phyloP scores from a whole-genome alignment of 2,888 invertebrate species.

The Bellardia pandia region DNA sequence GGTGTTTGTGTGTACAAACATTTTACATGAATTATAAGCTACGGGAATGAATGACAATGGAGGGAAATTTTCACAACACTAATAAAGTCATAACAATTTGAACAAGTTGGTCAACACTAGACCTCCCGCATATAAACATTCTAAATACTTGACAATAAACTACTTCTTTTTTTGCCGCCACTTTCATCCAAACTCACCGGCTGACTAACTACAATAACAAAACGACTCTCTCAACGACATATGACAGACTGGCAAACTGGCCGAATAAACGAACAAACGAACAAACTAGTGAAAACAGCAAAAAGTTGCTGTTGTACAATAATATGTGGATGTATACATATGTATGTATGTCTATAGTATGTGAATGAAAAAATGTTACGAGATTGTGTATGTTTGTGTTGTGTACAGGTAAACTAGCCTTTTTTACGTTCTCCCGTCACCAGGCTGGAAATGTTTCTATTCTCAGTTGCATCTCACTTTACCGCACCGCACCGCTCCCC shows the following conservation, averaged over 20 bases:
- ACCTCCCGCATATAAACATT: slow-evolving; percentile 68
- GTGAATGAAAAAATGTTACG: neutral
- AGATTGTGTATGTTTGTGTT: slow-evolving; percentile 1
- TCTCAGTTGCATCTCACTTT: neutral
- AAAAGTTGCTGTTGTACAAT: neutral
- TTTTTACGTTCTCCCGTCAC: slow-evolving; percentile 54
- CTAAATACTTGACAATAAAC: slow-evolving; percentile 69
- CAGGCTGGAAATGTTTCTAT: slow-evolving; percentile 49
- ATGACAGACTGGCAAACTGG: neutral
- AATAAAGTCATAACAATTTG: slow-evolving; percentile 72
- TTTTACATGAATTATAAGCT: slow-evolving; percentile 42
- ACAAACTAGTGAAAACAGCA: slow-evolving; percentile 31
- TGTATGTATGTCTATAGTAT: too few relatives aligned
- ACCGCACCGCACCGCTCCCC: slow-evolving; percentile 11
- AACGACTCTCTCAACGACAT: neutral
- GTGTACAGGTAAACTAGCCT: slow-evolving; percentile 57
- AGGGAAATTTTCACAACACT: slow-evolving; percentile 60
- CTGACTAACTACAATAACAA: neutral
- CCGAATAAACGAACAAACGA: neutral
- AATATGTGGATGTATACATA: neutral
- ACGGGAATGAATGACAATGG: slow-evolving; percentile 43
- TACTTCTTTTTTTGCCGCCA: slow-evolving; percentile 39
- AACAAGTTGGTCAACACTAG: slow-evolving; percentile 72
- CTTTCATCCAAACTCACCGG: slow-evolving; percentile 17
- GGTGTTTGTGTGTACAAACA: neutral